Base-by-base conservation (phyloP, 2,113 vertebrate species). In the Lanius collurio region DNA sequence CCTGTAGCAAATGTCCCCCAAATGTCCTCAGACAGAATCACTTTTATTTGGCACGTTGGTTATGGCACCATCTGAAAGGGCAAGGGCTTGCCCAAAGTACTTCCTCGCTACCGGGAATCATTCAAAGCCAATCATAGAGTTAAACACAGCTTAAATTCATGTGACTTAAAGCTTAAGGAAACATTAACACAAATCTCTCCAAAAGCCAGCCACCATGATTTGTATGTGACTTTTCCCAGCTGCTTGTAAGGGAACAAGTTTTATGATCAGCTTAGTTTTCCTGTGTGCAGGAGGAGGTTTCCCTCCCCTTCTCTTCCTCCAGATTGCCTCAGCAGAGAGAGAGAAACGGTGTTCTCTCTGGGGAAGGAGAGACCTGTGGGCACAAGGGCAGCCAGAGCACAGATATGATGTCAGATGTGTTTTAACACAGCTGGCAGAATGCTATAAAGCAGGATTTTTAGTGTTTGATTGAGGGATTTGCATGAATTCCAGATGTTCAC, bases 401-500 rank as follows among this genome's bases (percentile, higher is more conserved):
- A 94, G 68, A n/a, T 88, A 95, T 56, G 76, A 92, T 92, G 90
- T 96, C 94, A 93, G 68, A 56, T 83, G 76, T 90, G 70, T 88
- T 96, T 86, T 86, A 90, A 85, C 68, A 90, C 95, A 95, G 95
- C 85, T 95, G 94, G 79, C 18, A 49, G 44, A 83, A 83, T 24
- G 68, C 82, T 92, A 77, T 96, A 96, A 96, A 96, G 23, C 24
- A 41, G 68, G 39, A 41, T 4, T 8, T 91, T 95, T 89, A 88
- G 35, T 78, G 56, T 78, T 85, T 95, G 79, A 79, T 57, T 76
- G 82, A 88, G 71, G 59, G 64, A 83, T 93, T 94, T 95, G 79
- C 92, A 86, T 90, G 85, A 70, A 71, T 96, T 96, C 94, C 94
- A 97, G 96, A 96, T 96, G 95, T 94, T 96, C 75, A n/a, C 28